A percentile compares a stretch with the other conserved stretches of the same genome.
These are phyloP conservation scores for Limnodromus scolopaceus DNA, from an alignment of 2,797 vertebrate genomes.

Conservation along the genomic window DNA sequence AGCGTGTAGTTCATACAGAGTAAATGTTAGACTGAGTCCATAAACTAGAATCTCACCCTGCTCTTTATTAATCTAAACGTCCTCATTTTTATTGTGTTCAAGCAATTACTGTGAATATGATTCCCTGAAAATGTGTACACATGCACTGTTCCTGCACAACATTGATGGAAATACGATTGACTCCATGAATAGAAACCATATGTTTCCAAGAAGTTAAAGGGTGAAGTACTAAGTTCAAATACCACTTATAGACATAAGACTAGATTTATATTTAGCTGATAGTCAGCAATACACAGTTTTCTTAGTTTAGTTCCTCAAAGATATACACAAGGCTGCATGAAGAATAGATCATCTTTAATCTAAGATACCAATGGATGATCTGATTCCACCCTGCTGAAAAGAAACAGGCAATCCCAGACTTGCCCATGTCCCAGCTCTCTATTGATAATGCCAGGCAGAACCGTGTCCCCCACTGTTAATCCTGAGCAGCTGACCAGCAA, in stretches of 20 bases:
- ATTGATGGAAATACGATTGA: neutral
- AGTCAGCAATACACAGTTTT: neutral
- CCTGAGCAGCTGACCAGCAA: rapidly evolving
- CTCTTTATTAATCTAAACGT: neutral
- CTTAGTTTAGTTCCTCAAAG: neutral
- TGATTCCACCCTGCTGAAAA: neutral
- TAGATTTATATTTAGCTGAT: neutral
- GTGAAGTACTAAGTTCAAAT: neutral
- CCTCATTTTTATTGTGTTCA: neutral
- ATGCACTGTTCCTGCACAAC: neutral
- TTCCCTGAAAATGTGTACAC: neutral
- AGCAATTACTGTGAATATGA: neutral
- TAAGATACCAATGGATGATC: neutral
- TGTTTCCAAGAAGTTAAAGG: neutral
- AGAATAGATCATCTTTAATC: neutral
- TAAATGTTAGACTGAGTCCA: neutral
- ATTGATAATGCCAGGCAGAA: neutral
- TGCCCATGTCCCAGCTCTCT: neutral
- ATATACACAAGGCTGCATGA: neutral
- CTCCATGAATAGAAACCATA: neutral
- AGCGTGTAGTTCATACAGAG: neutral
- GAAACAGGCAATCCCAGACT: neutral
- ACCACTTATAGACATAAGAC: neutral
- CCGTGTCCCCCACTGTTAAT: rapidly evolving
- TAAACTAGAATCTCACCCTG: neutral